Conservation (phyloP, 2,113 vertebrate species). For the Ancistrus triradiatus region DNA sequence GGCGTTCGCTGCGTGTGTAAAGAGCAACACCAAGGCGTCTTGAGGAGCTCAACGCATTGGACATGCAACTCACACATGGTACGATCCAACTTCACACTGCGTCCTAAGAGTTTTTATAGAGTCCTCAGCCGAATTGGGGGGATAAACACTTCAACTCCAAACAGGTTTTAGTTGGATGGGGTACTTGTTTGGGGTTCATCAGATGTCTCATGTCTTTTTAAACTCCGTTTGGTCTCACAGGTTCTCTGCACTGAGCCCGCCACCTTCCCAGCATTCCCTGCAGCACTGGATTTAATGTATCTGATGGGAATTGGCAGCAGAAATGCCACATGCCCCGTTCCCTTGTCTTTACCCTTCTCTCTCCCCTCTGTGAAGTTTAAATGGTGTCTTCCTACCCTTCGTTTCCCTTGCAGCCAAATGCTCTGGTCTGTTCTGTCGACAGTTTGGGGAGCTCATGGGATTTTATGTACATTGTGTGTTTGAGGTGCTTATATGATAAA, state of each 20-base stretch:
- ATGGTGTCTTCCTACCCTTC: conserved; percentile 48
- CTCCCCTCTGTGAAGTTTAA: conserved; percentile 41
- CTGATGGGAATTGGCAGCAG: conserved; percentile 55
- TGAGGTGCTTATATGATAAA: conserved; percentile 61
- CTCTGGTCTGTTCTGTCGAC: conserved; percentile 46
- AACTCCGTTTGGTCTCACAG: conserved; percentile 34
- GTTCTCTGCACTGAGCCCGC: conserved; percentile 70
- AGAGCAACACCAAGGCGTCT: conserved; percentile 61
- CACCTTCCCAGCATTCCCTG: conserved; percentile 72
- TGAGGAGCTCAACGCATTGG: conserved; percentile 52
- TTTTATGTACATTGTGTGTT: conserved; percentile 61
- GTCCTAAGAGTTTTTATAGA: no score
- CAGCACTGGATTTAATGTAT: conserved; percentile 60
- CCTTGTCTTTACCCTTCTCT: conserved; percentile 11
- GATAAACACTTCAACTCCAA: no score
- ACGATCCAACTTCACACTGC: not conserved
- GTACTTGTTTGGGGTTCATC: no score
- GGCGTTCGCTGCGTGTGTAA: conserved; percentile 71
- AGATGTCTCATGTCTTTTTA: not conserved
- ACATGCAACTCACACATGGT: conserved; percentile 48
- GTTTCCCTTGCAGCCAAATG: conserved; percentile 40
- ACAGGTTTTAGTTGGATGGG: no score
- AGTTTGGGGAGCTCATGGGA: conserved; percentile 53
- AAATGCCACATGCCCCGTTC: conserved; percentile 21
- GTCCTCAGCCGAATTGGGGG: no score